Evolutionary conservation across 92 coral and sea anemone genomes (phyloP).

Genomic region (Siderastrea siderea): DNA sequence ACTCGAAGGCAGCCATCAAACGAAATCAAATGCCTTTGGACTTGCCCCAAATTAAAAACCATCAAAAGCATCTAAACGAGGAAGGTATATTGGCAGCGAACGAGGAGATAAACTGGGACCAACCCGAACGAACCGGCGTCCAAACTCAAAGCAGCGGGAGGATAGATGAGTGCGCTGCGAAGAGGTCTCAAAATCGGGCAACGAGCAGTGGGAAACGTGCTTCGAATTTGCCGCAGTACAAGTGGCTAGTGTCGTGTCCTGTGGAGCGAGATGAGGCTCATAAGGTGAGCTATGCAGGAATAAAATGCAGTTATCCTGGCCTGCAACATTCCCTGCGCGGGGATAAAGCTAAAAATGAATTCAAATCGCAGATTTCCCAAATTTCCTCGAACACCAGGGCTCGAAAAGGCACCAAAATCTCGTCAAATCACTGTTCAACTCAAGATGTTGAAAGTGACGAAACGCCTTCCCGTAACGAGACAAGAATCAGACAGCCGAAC

Average conservation of each 20-base stretch:
- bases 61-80: background rate
- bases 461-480: background rate
- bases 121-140: background rate
- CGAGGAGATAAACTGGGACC: background rate
- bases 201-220: background rate
- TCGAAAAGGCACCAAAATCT: background rate
- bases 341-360: background rate
- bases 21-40: background rate
- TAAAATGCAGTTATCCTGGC: background rate
- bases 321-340: background rate
- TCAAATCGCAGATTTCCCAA: background rate
- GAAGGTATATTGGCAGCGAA: background rate
- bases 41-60: background rate
- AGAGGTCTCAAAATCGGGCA: background rate
- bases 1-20: slow-evolving; percentile 6
- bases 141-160: background rate
- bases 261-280: background rate
- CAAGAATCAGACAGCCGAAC: background rate
- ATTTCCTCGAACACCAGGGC: background rate
- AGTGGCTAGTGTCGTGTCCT: background rate
- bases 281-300: background rate
- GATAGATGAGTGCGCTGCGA: no score
- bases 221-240: background rate
- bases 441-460: background rate
- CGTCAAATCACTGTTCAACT: background rate